Base-by-base conservation (phyloP, 2,797 vertebrate genomes). In the Falco rusticolus region DNA sequence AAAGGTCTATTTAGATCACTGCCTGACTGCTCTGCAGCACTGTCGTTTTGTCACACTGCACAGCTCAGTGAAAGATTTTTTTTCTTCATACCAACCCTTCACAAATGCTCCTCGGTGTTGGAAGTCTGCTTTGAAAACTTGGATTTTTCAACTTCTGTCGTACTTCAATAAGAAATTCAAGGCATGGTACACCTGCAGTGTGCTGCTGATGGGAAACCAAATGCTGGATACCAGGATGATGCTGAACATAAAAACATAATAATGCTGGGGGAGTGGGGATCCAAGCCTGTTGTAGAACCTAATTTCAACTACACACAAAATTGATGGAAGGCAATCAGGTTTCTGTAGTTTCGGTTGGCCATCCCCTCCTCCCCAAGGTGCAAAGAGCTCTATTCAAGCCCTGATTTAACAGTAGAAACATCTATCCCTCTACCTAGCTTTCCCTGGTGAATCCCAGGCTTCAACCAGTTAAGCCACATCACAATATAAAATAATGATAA, bases 181-280 rank as follows among this genome's bases (percentile, higher is more conserved):
- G 68, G 48, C 47, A 75, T 3, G 10, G 41, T n/a, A 59, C 76
- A 95, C 84, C 77, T 61, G 94, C 87, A 88, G 79, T 13, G 50
- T 48, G 60, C 75, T 54, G 71, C 87, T 82, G 69, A 54, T 94
- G 87, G 76, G 79, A 96, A 98, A 87, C 43, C 34, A 86, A 93
- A 72, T 45, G 53, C 11, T 48, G 47, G 50, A 37, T 81, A 80
- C 65, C 63, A 39, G 64, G 25, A 81, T 53, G 31, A 78, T 59
- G 74, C 37, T 50, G 64, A 75, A 76, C 28, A 34, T 25, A 86
- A 60, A 64, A 51, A 4, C 9, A 20, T 13, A 75, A 5, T 21
- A 72, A 45, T 4, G 33, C 1, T 13, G 31, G 21, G 16, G 7
- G 16, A 33, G 25, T 17, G 45, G 3, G 9, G 24, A 72, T 39